These are phyloP conservation scores for Anadara kagoshimensis DNA, from an alignment of 1,140 invertebrate species.

Conservation along the genomic window DNA sequence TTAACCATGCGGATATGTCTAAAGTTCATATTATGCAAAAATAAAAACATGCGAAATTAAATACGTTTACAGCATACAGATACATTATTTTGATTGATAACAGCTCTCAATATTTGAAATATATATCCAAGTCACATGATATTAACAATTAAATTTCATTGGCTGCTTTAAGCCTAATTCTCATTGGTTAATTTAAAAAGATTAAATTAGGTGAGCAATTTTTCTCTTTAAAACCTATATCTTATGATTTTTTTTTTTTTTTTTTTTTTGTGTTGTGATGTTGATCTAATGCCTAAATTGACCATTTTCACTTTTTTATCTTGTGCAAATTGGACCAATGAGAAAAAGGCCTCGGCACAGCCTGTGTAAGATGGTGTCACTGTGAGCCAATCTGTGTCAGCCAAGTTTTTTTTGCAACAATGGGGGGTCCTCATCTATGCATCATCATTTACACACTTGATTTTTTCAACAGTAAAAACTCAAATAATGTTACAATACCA, in stretches of 20 bases:
- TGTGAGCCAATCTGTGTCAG: conserved; percentile 54
- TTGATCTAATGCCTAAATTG: background rate
- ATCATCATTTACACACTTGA: background rate
- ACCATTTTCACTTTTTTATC: background rate
- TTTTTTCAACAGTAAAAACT: background rate
- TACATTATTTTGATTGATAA: conserved; percentile 16
- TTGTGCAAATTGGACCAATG: conserved; percentile 26
- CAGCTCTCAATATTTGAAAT: conserved; percentile 5
- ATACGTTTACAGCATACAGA: too few species aligned
- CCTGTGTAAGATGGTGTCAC: conserved; percentile 43
- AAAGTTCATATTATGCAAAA: too few species aligned
- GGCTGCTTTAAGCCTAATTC: conserved; percentile 50
- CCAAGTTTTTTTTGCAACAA: background rate
- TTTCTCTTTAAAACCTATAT: background rate
- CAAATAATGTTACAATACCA: background rate
- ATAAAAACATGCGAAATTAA: too few species aligned
- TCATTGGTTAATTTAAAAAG: conserved; percentile 36
- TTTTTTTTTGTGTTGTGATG: too few species aligned
- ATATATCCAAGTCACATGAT: background rate
- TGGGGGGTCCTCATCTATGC: background rate
- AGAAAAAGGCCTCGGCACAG: conserved; percentile 50
- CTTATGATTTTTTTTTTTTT: too few species aligned
- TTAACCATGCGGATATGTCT: too few species aligned
- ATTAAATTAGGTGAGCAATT: background rate
- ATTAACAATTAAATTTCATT: conserved; percentile 34